Evolutionary conservation across 2,888 invertebrate species (phyloP).

Genomic region (Nomada goodeniana): DNA sequence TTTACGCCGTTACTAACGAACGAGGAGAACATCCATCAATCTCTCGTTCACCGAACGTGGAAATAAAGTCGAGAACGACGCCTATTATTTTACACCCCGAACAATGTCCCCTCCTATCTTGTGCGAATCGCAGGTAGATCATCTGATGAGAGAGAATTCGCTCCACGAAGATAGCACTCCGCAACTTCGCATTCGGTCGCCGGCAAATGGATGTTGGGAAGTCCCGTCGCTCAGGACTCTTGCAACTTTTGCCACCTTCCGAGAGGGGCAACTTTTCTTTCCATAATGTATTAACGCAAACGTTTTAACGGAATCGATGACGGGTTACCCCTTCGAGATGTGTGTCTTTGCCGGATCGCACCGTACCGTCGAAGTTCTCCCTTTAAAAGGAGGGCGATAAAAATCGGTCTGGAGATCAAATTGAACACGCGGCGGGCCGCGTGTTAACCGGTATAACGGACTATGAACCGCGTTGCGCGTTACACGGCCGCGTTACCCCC

Average conservation of each 20-base stretch:
- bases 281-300: slow-evolving; percentile 66
- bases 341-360: slow-evolving; percentile 35
- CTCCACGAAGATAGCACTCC: slow-evolving; percentile 34
- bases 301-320: slow-evolving; percentile 61
- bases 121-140: slow-evolving; percentile 31
- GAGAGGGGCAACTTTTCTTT: slow-evolving; percentile 61
- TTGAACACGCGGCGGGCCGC: neutral
- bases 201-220: slow-evolving; percentile 59
- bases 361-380: slow-evolving; percentile 21
- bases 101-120: slow-evolving; percentile 4
- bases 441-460: neutral
- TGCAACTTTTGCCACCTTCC: slow-evolving; percentile 50
- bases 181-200: slow-evolving; percentile 52
- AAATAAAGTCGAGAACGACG: no score
- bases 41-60: neutral
- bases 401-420: slow-evolving; percentile 3
- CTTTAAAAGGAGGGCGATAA: slow-evolving; percentile 2
- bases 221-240: slow-evolving; percentile 50
- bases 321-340: slow-evolving; percentile 33
- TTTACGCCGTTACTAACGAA: neutral
- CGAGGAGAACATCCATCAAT: neutral
- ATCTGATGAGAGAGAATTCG: slow-evolving; percentile 51
- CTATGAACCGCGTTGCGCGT: neutral
- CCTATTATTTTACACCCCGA: neutral
- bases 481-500: neutral